phyloP scores from a whole-genome alignment of 1,140 invertebrate genomes.

The Hetaerina americana region DNA sequence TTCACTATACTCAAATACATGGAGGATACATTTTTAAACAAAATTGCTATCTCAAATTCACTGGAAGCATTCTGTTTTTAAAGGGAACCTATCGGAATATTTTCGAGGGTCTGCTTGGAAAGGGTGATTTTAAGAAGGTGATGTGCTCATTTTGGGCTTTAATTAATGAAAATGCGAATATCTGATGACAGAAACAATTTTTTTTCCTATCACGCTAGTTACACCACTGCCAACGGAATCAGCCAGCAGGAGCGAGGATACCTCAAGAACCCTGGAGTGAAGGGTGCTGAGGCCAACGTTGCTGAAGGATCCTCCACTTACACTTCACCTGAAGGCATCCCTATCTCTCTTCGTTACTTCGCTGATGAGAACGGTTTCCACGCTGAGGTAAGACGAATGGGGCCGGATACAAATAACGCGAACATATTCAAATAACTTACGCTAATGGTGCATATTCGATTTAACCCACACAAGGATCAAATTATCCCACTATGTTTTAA shows the following conservation, averaged over 20 bases:
- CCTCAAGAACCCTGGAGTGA: slow-evolving; percentile 31
- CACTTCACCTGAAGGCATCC: slow-evolving; percentile 37
- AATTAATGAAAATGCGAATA: not conserved
- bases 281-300: slow-evolving; percentile 29
- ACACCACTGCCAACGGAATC: slow-evolving; percentile 38
- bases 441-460: too few species aligned
- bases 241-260: slow-evolving; percentile 30
- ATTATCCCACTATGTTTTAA: too few species aligned
- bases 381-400: slow-evolving; percentile 15
- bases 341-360: slow-evolving; percentile 27
- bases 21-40: too few species aligned
- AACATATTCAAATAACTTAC: too few species aligned
- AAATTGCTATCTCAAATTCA: too few species aligned
- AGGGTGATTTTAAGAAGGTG: not conserved
- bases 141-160: not conserved
- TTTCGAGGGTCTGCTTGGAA: not conserved
- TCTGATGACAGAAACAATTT: not conserved
- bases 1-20: too few species aligned
- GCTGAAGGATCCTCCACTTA: slow-evolving; percentile 41
- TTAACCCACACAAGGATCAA: too few species aligned
- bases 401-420: not conserved
- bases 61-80: not conserved
- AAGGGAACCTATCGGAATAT: not conserved
- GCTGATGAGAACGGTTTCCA: slow-evolving; percentile 27
- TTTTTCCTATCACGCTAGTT: slow-evolving; percentile 13